phyloP scores from a whole-genome alignment of 1,140 invertebrate species.

The Pseudachorutes palmiensis region DNA sequence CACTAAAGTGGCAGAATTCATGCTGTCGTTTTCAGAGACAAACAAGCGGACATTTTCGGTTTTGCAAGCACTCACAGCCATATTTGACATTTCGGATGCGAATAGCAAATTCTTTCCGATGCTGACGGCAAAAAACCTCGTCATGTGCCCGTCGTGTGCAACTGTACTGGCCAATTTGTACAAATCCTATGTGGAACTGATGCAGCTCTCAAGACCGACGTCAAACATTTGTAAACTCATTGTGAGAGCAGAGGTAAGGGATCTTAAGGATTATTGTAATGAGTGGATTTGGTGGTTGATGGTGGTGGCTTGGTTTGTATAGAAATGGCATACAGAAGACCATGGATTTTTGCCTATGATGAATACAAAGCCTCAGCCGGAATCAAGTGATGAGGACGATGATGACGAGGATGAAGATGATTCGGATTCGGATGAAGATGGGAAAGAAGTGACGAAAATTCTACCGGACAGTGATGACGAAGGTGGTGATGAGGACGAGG shows the following conservation, averaged over 20 bases:
- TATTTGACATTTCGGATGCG: not conserved
- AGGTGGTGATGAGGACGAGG: not conserved
- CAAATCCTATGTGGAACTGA: conserved; percentile 5
- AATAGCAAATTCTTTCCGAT: conserved; percentile 1
- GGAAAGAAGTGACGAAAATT: not conserved
- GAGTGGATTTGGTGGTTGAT: not conserved
- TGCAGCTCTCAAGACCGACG: not conserved
- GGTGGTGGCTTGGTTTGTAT: not conserved
- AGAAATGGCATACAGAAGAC: not conserved
- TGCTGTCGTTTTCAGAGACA: conserved; percentile 6
- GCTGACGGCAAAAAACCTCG: not conserved
- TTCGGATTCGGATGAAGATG: not conserved
- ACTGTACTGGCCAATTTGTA: conserved; percentile 5
- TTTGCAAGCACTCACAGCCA: not conserved
- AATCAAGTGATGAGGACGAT: conserved; percentile 1
- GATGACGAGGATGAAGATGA: not conserved
- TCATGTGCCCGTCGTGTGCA: conserved; percentile 6
- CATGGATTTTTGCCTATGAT: not conserved
- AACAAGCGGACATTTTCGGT: not conserved
- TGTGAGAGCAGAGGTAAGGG: not conserved
- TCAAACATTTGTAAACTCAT: conserved; percentile 2
- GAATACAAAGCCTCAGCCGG: not conserved
- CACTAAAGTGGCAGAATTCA: not conserved
- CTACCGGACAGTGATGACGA: not conserved
- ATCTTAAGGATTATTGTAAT: not conserved